phyloP scores from a whole-genome alignment of 2,797 vertebrate genomes.

The Zenarchopterus dispar region DNA sequence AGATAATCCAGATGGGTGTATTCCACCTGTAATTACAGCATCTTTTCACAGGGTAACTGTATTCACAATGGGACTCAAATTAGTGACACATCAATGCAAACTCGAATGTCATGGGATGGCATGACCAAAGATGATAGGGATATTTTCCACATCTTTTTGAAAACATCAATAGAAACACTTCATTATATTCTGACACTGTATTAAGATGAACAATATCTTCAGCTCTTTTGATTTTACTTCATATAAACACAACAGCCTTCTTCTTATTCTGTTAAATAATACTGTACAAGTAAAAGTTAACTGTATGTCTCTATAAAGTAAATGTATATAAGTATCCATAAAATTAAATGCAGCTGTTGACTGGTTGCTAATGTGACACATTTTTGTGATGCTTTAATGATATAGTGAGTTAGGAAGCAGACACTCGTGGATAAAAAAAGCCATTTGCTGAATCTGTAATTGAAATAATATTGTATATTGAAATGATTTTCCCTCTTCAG shows the following conservation, averaged over 20 bases:
- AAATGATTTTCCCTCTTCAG: conserved; percentile 67
- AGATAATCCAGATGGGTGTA: conserved; percentile 60
- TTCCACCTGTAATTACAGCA: conserved; percentile 47
- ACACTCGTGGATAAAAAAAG: neutral
- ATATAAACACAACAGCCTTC: no score
- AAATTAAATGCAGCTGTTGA: no score
- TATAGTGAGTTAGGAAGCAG: neutral
- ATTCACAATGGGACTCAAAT: conserved; percentile 12
- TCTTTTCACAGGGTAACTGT: conserved; percentile 53
- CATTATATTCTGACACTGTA: no score
- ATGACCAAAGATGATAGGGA: conserved; percentile 4
- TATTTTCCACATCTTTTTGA: neutral
- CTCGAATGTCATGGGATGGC: conserved; percentile 4
- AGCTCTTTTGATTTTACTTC: no score
- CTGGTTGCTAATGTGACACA: no score
- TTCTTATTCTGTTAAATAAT: no score
- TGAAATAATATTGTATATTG: neutral
- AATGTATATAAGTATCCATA: no score
- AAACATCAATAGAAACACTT: neutral
- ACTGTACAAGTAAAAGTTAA: no score
- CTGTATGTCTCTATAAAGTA: no score
- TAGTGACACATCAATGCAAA: conserved; percentile 11
- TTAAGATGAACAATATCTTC: no score
- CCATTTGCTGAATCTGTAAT: neutral
- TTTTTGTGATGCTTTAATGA: no score